These are phyloP conservation scores for Equus przewalskii DNA, from an alignment of 2,113 vertebrate genomes.

Conservation along the genomic window DNA sequence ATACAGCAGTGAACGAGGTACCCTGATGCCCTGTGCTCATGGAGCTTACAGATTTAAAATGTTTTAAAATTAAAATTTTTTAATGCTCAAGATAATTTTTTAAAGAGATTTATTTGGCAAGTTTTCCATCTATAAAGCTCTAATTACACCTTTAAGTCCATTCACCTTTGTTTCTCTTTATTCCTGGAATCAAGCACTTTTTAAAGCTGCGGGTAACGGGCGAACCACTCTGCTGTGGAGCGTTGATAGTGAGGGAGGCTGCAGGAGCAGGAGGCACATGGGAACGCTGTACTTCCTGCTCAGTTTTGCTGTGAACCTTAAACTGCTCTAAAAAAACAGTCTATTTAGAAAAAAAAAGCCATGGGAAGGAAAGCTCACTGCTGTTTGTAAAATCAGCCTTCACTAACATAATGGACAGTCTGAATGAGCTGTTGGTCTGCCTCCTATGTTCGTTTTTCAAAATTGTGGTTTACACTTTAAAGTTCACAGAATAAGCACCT, in stretches of 20 bases:
- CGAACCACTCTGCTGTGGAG: not conserved
- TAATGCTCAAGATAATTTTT: not conserved
- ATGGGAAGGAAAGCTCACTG: not conserved
- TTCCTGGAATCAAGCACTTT: not conserved
- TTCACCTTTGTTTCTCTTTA: not conserved
- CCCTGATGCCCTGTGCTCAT: no score
- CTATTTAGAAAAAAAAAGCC: not conserved
- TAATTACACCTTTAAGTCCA: not conserved
- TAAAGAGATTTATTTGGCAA: not conserved
- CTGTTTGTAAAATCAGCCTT: not conserved
- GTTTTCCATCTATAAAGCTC: not conserved
- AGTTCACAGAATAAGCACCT: not conserved
- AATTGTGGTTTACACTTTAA: not conserved
- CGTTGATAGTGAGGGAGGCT: not conserved
- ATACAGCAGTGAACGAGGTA: no score
- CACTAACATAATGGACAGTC: no score
- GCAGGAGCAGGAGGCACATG: not conserved
- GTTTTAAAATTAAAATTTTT: no score
- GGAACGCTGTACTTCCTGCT: no score
- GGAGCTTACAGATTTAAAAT: no score
- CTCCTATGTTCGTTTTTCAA: not conserved
- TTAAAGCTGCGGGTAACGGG: not conserved
- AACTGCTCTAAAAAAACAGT: not conserved
- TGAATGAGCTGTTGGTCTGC: not conserved
- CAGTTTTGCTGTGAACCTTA: no score